phyloP scores from a whole-genome alignment of 2,888 invertebrate species.

The Serripes groenlandicus region DNA sequence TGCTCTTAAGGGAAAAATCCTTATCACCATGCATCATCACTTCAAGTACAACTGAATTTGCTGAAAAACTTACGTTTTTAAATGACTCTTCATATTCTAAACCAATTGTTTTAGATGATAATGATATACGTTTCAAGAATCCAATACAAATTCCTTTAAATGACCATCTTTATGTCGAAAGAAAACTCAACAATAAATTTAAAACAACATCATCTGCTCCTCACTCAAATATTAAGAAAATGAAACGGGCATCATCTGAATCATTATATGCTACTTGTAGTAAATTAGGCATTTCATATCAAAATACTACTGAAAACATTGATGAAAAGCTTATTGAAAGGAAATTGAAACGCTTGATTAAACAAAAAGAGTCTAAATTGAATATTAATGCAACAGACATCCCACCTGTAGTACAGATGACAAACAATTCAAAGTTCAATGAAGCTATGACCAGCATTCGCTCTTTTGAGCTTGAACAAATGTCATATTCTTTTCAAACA shows the following conservation, averaged over 20 bases:
- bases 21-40: neutral
- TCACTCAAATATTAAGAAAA: neutral
- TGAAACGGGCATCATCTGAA: neutral
- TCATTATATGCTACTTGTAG: neutral
- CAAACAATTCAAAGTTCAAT: constrained; percentile 16
- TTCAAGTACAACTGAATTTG: neutral
- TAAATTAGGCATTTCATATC: neutral
- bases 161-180: no score
- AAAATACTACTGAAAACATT: neutral
- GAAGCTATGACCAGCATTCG: constrained; percentile 35
- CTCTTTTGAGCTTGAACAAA: constrained; percentile 39
- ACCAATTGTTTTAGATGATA: neutral
- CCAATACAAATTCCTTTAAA: no score
- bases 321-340: neutral
- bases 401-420: neutral
- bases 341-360: neutral
- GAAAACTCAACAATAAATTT: neutral
- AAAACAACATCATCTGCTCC: neutral
- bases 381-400: neutral
- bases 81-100: neutral
- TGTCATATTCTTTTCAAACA: constrained; percentile 13
- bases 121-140: neutral
- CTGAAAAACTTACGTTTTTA: neutral
- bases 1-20: neutral
- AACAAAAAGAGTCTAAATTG: neutral